These are phyloP conservation scores for Oscheius myriophilus DNA, from an alignment of 2,888 invertebrate genomes.

Conservation along the genomic window DNA sequence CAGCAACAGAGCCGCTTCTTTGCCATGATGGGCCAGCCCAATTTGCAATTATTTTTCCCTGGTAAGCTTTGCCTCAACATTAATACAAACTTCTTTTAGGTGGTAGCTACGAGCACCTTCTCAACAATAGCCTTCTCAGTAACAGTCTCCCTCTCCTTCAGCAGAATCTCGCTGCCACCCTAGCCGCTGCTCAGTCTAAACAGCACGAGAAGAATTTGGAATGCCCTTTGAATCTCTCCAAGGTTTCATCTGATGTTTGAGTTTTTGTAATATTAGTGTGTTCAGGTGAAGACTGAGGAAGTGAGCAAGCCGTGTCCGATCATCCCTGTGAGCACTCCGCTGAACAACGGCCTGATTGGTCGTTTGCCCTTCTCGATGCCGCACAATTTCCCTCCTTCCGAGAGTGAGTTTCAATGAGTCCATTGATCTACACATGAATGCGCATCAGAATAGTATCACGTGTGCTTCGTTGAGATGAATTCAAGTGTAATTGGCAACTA, in stretches of 20 bases:
- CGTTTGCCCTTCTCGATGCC: conserved; percentile 45
- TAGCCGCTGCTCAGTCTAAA: conserved; percentile 25
- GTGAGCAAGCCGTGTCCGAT: conserved; percentile 16
- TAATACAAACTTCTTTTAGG: neutral
- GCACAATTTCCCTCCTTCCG: conserved; percentile 36
- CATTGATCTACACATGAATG: too few relatives aligned
- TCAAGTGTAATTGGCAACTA: too few relatives aligned
- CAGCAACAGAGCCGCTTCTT: conserved; percentile 36
- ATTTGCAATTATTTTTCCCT: conserved; percentile 26
- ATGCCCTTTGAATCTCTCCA: conserved; percentile 52
- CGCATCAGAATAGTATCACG: too few relatives aligned
- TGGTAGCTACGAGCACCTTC: conserved; percentile 31
- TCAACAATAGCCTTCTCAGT: conserved; percentile 22
- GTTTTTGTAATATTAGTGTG: neutral
- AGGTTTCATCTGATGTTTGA: conserved; percentile 24
- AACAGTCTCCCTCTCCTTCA: conserved; percentile 36
- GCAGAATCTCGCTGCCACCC: conserved; percentile 26
- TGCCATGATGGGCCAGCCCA: conserved; percentile 23
- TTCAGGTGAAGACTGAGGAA: conserved; percentile 28
- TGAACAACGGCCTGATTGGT: conserved; percentile 22
- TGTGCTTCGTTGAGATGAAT: too few relatives aligned
- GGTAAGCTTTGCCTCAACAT: neutral
- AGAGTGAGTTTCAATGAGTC: conserved; percentile 32
- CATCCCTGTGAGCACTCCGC: conserved; percentile 13
- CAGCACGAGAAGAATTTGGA: conserved; percentile 38